A percentile compares a stretch with the other conserved stretches of the same genome.
Conservation (phyloP, 1,140 invertebrate species). For the Drosophila funebris region DNA sequence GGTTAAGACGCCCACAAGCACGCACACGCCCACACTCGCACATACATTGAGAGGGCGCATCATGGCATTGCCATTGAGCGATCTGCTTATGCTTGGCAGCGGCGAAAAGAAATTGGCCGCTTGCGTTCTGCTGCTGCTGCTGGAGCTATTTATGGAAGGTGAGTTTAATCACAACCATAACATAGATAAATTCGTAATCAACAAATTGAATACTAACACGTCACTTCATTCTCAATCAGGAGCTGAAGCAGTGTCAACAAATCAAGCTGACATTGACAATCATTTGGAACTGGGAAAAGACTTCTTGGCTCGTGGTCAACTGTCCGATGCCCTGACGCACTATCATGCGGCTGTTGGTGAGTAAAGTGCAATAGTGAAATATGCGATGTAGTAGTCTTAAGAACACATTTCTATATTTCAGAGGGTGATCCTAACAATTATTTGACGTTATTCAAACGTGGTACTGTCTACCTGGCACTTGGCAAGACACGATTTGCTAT, state of each 20-base stretch:
- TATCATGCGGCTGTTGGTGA: conserved; percentile 99
- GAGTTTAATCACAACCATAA: conserved; percentile 6
- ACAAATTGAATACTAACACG: conserved; percentile 34
- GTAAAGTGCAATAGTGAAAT: too few relatives aligned
- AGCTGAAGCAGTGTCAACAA: conserved; percentile 87
- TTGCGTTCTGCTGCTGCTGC: conserved; percentile 70
- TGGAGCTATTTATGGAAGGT: conserved; percentile 83
- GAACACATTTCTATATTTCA: conserved; percentile 85
- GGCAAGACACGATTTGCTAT: conserved; percentile 98
- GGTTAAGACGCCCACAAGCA: conserved; percentile 51
- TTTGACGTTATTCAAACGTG: conserved; percentile 96
- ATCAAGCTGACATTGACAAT: conserved; percentile 92
- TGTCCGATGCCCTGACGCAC: conserved; percentile 97
- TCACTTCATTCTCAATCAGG: conserved; percentile 49
- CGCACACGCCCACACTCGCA: conserved; percentile 13
- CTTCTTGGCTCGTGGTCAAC: conserved; percentile 94
- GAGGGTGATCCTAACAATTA: conserved; percentile 98
- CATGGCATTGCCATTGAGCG: conserved; percentile 74
- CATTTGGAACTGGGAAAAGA: conserved; percentile 97
- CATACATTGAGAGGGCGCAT: conserved; percentile 19
- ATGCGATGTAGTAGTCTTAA: too few relatives aligned
- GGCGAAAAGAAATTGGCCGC: conserved; percentile 75
- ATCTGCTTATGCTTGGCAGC: conserved; percentile 66
- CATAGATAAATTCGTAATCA: conserved; percentile 1
- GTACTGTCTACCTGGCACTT: conserved; percentile 97